Percentiles rank a stretch among this genome's conserved stretches.
These are phyloP conservation scores for Disparrhopalites patrizii DNA, from an alignment of 2,888 invertebrate species.

Conservation along the genomic window DNA sequence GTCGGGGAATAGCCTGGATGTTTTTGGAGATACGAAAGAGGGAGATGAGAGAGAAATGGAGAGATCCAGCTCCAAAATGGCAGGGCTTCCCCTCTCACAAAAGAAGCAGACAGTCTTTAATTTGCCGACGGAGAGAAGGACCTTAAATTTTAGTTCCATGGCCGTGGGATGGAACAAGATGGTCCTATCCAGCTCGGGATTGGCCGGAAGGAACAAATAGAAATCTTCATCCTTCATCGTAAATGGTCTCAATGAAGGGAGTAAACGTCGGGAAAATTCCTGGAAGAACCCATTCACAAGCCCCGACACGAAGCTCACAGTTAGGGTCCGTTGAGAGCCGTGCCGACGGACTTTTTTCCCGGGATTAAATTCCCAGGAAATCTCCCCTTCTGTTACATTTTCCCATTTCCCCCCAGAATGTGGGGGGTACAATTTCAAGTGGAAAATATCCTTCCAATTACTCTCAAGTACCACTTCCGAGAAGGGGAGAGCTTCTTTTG, in stretches of 20 bases:
- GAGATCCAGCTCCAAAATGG: no score
- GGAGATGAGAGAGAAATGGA: no score
- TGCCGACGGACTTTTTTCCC: not conserved
- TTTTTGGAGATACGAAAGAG: no score
- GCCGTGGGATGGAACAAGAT: not conserved
- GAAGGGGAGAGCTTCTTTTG: no score
- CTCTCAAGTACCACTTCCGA: no score
- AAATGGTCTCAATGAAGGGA: not conserved
- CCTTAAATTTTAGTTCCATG: conserved; percentile 13
- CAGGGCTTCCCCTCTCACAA: not conserved
- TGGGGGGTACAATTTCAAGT: no score
- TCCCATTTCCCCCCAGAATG: no score
- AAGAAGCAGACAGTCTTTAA: not conserved
- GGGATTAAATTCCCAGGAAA: not conserved
- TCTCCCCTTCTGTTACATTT: not conserved
- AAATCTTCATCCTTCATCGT: conserved; percentile 7
- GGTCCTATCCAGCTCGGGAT: not conserved
- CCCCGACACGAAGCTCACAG: not conserved
- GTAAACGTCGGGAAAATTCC: not conserved
- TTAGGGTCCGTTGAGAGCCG: not conserved
- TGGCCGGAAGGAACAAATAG: not conserved
- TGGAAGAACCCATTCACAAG: not conserved
- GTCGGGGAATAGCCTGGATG: not conserved
- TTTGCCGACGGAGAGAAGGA: not conserved
- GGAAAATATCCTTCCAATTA: no score